Percentiles rank a stretch among this genome's conserved stretches.
These are phyloP conservation scores for Trachelus stipa DNA, from an alignment of 2,888 invertebrate genomes.

Conservation along the genomic window DNA sequence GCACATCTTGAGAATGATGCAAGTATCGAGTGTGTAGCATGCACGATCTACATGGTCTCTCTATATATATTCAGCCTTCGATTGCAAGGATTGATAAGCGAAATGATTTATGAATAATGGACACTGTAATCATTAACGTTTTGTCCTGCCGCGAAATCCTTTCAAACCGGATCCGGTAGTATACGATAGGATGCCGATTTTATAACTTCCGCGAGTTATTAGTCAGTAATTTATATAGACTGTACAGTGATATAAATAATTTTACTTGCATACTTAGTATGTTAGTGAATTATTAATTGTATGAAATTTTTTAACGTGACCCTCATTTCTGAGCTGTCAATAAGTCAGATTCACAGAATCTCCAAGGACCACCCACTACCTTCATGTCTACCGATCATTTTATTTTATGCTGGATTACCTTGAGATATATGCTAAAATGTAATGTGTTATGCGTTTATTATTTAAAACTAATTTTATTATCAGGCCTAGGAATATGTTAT, in stretches of 20 bases:
- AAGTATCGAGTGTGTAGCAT: not conserved
- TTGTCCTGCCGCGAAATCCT: conserved; percentile 26
- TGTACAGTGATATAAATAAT: not conserved
- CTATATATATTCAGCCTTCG: conserved; percentile 29
- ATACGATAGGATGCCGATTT: conserved; percentile 3
- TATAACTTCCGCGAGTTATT: conserved; percentile 23
- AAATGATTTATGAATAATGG: conserved; percentile 32
- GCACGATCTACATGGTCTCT: conserved; percentile 17
- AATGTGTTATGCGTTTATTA: no score
- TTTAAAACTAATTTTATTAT: no score
- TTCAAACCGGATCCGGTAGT: conserved; percentile 39
- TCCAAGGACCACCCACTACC: no score
- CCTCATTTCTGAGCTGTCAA: no score
- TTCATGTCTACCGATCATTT: no score
- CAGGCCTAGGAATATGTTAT: no score
- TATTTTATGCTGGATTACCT: no score
- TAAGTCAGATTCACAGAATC: no score
- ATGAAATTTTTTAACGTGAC: no score
- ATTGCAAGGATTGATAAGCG: conserved; percentile 35
- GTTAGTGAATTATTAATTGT: not conserved
- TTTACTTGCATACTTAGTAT: not conserved
- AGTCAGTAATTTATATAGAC: not conserved
- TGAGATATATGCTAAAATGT: no score
- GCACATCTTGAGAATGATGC: not conserved
- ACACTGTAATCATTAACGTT: not conserved